phyloP scores from a whole-genome alignment of 1,140 invertebrate genomes.

The Drosophila punjabiensis region DNA sequence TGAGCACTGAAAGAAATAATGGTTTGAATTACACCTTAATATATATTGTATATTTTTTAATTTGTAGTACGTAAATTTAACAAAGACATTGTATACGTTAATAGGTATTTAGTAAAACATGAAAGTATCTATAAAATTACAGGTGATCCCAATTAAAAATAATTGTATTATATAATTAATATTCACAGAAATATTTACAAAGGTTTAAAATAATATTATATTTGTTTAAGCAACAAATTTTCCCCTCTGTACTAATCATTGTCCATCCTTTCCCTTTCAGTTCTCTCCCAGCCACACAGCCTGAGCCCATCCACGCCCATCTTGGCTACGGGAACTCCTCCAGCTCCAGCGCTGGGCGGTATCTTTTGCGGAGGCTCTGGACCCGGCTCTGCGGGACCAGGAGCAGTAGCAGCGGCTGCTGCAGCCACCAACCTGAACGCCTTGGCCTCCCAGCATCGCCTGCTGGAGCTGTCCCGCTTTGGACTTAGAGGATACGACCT shows the following conservation, averaged over 20 bases:
- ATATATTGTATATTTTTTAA: no score
- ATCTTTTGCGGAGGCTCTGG: constrained; percentile 75
- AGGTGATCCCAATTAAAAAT: background rate
- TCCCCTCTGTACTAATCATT: constrained; percentile 7
- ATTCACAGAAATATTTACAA: background rate
- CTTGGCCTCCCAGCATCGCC: constrained; percentile 90
- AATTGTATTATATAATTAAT: background rate
- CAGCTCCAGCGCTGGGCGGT: constrained; percentile 82
- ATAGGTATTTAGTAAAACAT: background rate
- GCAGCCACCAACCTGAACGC: constrained; percentile 88
- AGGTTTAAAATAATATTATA: background rate
- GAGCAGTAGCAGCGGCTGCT: constrained; percentile 67
- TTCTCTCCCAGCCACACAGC: constrained; percentile 58
- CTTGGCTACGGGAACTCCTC: constrained; percentile 85
- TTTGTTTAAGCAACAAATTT: background rate
- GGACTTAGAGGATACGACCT: constrained; percentile 95
- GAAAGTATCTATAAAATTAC: no score
- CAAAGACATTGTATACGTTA: background rate
- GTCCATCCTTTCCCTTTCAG: constrained; percentile 43
- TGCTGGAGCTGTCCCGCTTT: constrained; percentile 93
- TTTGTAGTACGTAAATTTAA: background rate
- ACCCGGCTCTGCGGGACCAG: constrained; percentile 76
- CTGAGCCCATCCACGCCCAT: constrained; percentile 75
- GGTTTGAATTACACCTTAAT: background rate
- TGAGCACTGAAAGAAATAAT: background rate